Evolutionary conservation across 2,113 vertebrate genomes (phyloP), one percentile per base, ranked within the genome.

Genomic region (Epinephelus lanceolatus): DNA sequence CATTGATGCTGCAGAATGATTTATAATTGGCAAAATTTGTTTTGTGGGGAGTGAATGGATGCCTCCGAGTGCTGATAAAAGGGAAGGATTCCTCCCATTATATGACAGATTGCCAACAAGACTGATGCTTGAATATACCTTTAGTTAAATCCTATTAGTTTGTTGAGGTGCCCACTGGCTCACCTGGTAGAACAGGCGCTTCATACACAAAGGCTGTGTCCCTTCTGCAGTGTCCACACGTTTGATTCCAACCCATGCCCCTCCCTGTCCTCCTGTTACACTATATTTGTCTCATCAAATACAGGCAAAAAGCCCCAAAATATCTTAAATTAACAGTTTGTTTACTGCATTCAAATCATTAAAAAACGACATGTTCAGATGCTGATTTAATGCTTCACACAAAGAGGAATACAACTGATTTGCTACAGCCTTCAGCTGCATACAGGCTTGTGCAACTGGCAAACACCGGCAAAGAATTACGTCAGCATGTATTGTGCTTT

Each of bases 401-500:
- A 45, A 45, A 63, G 2, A 69, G 17, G 37, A 33, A 69, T 45
- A 63, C 19, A 19, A 23, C 19, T 51, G 2, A 37, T 52, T 21
- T 23, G 42, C 25, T 27, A n/a, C 21, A 37, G 27, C 59, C 18
- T 70, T 10, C 59, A 52, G 70, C 14, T 17, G 13, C 18, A 61
- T 19, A 33, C 40, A 56, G 56, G 2, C 0, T 1, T 52, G 42
- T 33, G 8, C 18, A 30, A 51, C 67, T 25, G 30, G 49, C 27
- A 85, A 60, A 79, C 3, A 40, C 30, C 30, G 57, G 6, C 57
- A 66, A 23, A 57, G n/a, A 65, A n/a, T 0, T 67, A 47, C 61
- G 73, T 69, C 60, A 84, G 72, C 62, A 78, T 78, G 52, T 51
- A 55, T 52, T 85, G 52, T 84, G 71, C 67, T 65, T 78, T 80